Evolutionary conservation across 2,888 invertebrate species (phyloP), one percentile per base, ranked within the genome.

Genomic region (Steromphala cineraria): DNA sequence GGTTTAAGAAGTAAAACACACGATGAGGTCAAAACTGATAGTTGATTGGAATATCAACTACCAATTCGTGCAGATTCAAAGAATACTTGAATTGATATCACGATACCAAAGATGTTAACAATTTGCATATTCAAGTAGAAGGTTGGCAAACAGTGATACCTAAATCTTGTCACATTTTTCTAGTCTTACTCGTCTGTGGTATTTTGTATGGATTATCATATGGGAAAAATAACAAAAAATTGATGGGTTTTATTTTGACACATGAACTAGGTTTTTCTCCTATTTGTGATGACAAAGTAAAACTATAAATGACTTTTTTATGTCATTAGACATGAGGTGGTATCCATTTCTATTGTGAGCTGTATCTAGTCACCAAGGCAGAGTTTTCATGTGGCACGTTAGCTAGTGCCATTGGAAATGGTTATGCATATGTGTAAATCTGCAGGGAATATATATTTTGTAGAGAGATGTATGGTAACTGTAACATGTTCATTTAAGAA

Each of bases 361-460:
- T 71, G 71, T 71, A 56, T 67, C 80, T 56, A 67, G 71, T 80
- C 53, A 74, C 36, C 36, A 79, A 75, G 53, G 62, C 67, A 79
- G 78, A 74, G 40, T 56, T 79, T 53, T 55, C 53, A 76, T 76
- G 28, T 55, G 53, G 76, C 55, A 71, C 71, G 19, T 31, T 71
- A 71, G 71, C 71, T 71, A 71, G 71, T 71, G 71, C 71, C 40
- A 31, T 71, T 71, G 71, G 71, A 71, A 19, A 71, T 31, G 76
- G 78, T 78, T 78, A 78, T 78, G 78, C 78, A 78, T 78, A 78
- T 78, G 76, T 77, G 67, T 77, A 79, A 75, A 78, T 56, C 77
- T 80, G 78, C 80, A 80, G 82, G 80, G 80, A 79, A 75, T 74
- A 81, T 81, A 80, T 82, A 76, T 84, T 82, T 82, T 82, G 78